Evolutionary conservation across 1,140 invertebrate species (phyloP), one percentile per base, ranked within the genome.

Genomic region (Sitobion miscanthi): DNA sequence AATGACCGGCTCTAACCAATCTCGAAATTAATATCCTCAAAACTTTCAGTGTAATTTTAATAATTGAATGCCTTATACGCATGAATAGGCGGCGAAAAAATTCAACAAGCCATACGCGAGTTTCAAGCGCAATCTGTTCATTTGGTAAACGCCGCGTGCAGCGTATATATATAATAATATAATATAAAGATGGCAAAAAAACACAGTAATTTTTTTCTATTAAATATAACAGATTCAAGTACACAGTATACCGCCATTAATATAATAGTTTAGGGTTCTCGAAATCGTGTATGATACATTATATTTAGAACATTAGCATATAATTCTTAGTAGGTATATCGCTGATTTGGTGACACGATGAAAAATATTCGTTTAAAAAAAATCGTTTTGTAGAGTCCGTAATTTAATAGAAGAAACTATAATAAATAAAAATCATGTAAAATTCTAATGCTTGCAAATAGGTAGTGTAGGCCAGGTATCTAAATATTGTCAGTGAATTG

Each of bases 11-110:
- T 54, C 91, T 85, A 93, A 93, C 91, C 91, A 93, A 93, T 93
- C 91, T 93, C 91, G 77, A 93, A 93, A 93, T 93, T 93, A 93
- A 93, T 86, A 93, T 93, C 91, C 91, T 93, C 54, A 86, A 86
- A 93, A 93, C 91, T 93, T 93, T 93, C 35, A 1, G 35, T 85
- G 82, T 85, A 93, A 93, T 93, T 93, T 93, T 93, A 93, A 93
- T 93, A 93, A 93, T 93, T 86, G 91, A 85, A 93, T 17, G 77
- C 21, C 49, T 88, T 35, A 54, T 38, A 88, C 49, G 8, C 42
- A 42, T 20, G 42, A 45, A 86, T 30, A 30, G 86, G 86, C 86
- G 45, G 14, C n/a, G 17, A 87, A 87, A 30, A 87, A 49, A 17
- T 69, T 69, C 62, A 69, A 69, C 14, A 69, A 69, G 30, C 30